These are phyloP conservation scores for Laupala kohalensis DNA, from an alignment of 1,140 invertebrate genomes.

Conservation along the genomic window DNA sequence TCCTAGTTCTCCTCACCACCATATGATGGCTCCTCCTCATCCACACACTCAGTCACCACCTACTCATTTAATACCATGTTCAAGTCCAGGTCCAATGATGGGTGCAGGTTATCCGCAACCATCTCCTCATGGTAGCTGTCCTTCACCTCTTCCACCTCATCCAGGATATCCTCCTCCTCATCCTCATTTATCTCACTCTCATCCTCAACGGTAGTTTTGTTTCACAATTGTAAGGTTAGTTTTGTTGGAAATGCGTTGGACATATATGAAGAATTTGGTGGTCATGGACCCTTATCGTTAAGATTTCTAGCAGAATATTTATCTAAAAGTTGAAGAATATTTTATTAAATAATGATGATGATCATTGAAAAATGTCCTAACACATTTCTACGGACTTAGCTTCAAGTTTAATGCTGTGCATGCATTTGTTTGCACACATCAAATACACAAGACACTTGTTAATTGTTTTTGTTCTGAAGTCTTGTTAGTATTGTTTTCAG, in stretches of 20 bases:
- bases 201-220: conserved; percentile 48
- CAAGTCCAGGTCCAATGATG: conserved; percentile 37
- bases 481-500: background rate
- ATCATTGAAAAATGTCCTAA: too few relatives aligned
- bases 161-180: conserved; percentile 29
- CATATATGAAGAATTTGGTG: too few relatives aligned
- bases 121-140: conserved; percentile 27
- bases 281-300: too few relatives aligned
- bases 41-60: conserved; percentile 42
- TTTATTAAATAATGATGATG: too few relatives aligned
- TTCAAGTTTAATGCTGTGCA: too few relatives aligned
- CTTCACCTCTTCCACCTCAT: conserved; percentile 43
- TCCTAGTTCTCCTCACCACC: conserved; percentile 24
- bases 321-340: too few relatives aligned
- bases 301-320: too few relatives aligned
- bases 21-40: conserved; percentile 32
- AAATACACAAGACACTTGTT: background rate
- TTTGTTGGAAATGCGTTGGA: too few relatives aligned
- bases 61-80: conserved; percentile 46
- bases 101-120: conserved; percentile 36
- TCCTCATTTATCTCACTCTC: conserved; percentile 46
- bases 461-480: too few relatives aligned
- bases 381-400: too few relatives aligned
- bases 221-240: background rate
- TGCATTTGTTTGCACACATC: background rate